Base-by-base conservation (phyloP, 2,113 vertebrate genomes). In the Meles meles region DNA sequence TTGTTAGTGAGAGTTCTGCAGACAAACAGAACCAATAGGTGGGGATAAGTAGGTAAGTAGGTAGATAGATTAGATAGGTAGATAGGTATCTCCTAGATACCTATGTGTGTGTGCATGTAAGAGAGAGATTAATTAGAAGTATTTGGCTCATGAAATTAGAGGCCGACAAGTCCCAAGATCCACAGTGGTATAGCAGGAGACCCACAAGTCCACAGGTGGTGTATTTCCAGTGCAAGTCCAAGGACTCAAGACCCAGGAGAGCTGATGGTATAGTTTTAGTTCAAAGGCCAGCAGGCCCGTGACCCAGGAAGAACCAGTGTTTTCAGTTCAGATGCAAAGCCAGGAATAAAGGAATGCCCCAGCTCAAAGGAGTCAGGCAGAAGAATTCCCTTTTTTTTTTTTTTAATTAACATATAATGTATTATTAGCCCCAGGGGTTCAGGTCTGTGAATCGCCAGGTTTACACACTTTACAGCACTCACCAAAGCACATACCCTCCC, bases 151-250 rank as follows among this genome's bases (percentile, higher is more conserved):
- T 76, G 29, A 7, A 2, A 4, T 42, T 34, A 14, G 57, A 90
- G 7, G 65, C 9, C 72, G 18, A 14, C 29, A 77, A n/a, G 14
- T 63, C 49, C 57, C 77, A 39, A 37, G 44, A 65, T 44, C 72
- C 72, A 76, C 42, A 76, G 13, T 76, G 25, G 42, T 17, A 7
- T n/a, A n/a, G n/a, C 39, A 92, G 79, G 88, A 93, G 74, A 87
- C 37, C 31, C 82, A 37, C 3, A 12, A 88, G 34, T 57, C 23
- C 23, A 52, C 1, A 2, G 10, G 10, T 15, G 65, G 18, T 20
- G 5, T 34, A 34, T 15, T 87, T 57, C 61, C 11, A 47, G 29
- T 84, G 6, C 34, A 34, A 29, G 2, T 72, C 23, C 11, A 21
- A 83, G 29, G 69, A n/a, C 67, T 42, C 2, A 27, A 61, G 42